phyloP scores from a whole-genome alignment of 92 coral and sea anemone genomes.

The Parazoanthus darwini region DNA sequence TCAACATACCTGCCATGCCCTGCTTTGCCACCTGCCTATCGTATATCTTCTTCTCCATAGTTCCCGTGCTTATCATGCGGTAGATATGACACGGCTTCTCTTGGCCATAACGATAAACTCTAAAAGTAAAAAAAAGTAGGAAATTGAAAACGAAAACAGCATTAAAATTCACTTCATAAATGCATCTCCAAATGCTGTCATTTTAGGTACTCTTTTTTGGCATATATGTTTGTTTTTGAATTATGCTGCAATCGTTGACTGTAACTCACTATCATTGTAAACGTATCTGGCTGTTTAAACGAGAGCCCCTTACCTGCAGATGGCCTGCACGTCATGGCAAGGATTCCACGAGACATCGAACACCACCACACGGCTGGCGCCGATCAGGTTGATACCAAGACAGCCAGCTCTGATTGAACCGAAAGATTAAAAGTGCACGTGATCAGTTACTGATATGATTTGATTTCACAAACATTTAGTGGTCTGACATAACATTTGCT shows the following conservation, averaged over 20 bases:
- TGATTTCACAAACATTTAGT: no score
- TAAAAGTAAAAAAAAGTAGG: constrained; percentile 14
- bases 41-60: constrained; percentile 98
- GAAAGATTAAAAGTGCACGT: no score
- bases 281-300: no score
- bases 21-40: constrained; percentile 94
- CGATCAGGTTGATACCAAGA: constrained; percentile 87
- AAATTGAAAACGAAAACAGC: not conserved
- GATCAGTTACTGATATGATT: no score
- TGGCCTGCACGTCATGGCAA: constrained; percentile 93
- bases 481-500: no score
- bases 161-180: not conserved
- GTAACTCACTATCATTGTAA: no score
- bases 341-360: constrained; percentile 98
- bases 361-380: constrained; percentile 92
- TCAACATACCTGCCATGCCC: constrained; percentile 80
- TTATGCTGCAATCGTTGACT: no score
- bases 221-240: not conserved
- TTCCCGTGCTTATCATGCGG: constrained; percentile 83
- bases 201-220: not conserved
- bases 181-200: not conserved
- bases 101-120: constrained; percentile 98
- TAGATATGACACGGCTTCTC: constrained; percentile 84
- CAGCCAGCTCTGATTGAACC: constrained; percentile 72
- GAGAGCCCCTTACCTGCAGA: constrained; percentile 68